These are phyloP conservation scores for Crotalus tigris DNA, from an alignment of 2,113 vertebrate species.

Conservation along the genomic window DNA sequence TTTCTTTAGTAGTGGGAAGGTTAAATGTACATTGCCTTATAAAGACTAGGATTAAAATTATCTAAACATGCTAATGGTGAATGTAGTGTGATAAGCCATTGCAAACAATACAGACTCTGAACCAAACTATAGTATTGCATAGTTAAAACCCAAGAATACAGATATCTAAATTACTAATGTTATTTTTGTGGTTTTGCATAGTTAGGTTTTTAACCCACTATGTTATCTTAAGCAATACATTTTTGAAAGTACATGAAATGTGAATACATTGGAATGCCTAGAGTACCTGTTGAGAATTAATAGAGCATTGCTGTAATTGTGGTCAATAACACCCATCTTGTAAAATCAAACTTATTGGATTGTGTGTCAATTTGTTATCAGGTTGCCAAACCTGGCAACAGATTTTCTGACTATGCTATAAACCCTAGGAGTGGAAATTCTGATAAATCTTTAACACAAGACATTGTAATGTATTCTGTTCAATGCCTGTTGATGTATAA, in stretches of 20 bases:
- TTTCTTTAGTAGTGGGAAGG: too few species aligned
- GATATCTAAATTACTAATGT: not conserved
- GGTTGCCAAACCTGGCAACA: slow-evolving; percentile 60
- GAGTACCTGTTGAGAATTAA: slow-evolving; percentile 49
- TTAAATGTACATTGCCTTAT: too few species aligned
- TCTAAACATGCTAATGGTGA: not conserved
- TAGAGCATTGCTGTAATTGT: slow-evolving; percentile 62
- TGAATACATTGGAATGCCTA: slow-evolving; percentile 37
- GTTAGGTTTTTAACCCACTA: not conserved
- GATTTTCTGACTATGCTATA: slow-evolving; percentile 59
- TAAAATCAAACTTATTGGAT: slow-evolving; percentile 61
- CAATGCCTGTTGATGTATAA: slow-evolving; percentile 55
- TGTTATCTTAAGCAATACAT: not conserved
- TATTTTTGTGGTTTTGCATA: not conserved
- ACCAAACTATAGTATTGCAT: not conserved
- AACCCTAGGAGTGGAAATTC: slow-evolving; percentile 58
- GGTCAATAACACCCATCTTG: slow-evolving; percentile 61
- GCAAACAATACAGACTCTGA: too few species aligned
- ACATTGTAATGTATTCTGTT: slow-evolving; percentile 60
- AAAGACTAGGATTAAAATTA: not conserved
- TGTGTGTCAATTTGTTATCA: slow-evolving; percentile 56
- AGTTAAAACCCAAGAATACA: not conserved
- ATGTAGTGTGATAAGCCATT: not conserved
- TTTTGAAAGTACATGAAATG: slow-evolving; percentile 3
- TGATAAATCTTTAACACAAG: slow-evolving; percentile 65